A percentile compares a stretch with the other conserved stretches of the same genome.
Evolutionary conservation across 2,113 vertebrate species (phyloP).

Genomic region (Crotalus helleri): DNA sequence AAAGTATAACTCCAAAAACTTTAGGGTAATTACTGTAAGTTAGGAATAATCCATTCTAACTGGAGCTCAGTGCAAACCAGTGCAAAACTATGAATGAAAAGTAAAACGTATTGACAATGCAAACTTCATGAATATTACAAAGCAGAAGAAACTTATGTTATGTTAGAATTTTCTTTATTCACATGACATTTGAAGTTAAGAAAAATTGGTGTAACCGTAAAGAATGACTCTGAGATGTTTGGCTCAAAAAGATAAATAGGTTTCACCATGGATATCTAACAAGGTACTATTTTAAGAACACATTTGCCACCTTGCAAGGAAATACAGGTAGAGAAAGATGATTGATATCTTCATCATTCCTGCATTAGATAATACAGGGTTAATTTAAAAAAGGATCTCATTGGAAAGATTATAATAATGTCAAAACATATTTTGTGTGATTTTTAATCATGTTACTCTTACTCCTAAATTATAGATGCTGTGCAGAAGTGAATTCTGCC

Average conservation of each 20-base stretch:
- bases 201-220: not conserved
- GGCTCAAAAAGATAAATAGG: not conserved
- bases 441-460: not conserved
- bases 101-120: not conserved
- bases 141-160: not conserved
- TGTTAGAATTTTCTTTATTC: not conserved
- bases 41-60: conserved; percentile 40
- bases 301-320: not conserved
- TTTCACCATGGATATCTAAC: not conserved
- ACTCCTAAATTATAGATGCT: not conserved
- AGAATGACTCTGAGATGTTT: not conserved
- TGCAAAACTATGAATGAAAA: conserved; percentile 26
- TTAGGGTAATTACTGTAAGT: not conserved
- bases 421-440: not conserved
- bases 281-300: not conserved
- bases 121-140: not conserved
- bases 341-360: not conserved
- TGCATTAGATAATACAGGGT: not conserved
- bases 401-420: not conserved
- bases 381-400: not conserved
- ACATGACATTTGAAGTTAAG: not conserved
- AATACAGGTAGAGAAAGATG: not conserved
- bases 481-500: not conserved
- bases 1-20: not conserved
- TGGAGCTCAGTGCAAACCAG: conserved; percentile 32